phyloP scores from a whole-genome alignment of 1,140 invertebrate genomes.

The Colletes gigas region DNA sequence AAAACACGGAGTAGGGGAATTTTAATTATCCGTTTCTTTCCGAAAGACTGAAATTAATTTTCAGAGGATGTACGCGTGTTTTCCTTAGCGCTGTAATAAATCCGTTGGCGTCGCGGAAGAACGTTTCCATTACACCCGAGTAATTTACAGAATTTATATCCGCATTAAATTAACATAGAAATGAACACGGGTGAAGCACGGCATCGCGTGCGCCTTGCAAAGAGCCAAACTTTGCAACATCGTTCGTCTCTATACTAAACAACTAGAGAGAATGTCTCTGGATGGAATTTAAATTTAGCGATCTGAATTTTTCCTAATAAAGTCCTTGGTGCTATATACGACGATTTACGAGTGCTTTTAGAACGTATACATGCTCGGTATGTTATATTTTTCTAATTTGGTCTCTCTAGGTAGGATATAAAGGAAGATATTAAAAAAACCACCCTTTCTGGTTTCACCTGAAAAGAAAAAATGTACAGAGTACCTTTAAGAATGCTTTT shows the following conservation, averaged over 20 bases:
- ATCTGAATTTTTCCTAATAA: no score
- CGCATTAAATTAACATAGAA: slow-evolving; percentile 37
- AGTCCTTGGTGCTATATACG: background rate
- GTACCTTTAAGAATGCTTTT: no score
- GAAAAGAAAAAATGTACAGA: no score
- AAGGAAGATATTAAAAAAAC: no score
- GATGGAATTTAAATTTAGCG: no score
- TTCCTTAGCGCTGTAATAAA: slow-evolving; percentile 6
- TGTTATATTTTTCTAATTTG: no score
- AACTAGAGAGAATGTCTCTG: no score
- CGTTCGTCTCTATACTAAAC: background rate
- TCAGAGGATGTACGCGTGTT: background rate
- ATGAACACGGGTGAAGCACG: slow-evolving; percentile 5
- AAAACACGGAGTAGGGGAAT: background rate
- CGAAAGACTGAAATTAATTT: background rate
- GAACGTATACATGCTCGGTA: no score
- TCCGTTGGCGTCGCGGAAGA: background rate
- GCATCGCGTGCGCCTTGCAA: background rate
- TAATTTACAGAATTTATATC: slow-evolving; percentile 27
- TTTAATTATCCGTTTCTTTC: background rate
- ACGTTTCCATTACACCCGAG: slow-evolving; percentile 11
- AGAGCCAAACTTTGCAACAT: background rate
- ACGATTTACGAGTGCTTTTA: no score
- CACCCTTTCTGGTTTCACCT: no score
- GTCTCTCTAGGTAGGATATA: no score